Evolutionary conservation across 2,113 vertebrate species (phyloP).

Genomic region (Rhodinocichla rosea): DNA sequence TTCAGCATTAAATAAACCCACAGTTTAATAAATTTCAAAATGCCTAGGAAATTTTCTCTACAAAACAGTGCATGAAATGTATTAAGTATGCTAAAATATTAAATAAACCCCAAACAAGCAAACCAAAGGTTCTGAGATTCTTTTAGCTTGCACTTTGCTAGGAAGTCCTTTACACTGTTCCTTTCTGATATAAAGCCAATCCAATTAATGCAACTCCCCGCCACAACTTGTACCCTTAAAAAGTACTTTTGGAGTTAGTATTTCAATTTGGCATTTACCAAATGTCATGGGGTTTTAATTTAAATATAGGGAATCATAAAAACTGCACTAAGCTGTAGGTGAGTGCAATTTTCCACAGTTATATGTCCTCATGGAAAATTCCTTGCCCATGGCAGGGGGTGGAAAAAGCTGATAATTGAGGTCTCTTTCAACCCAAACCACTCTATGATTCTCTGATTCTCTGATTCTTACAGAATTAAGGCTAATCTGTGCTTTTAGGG

Average conservation of each 20-base stretch:
- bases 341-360: background rate
- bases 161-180: background rate
- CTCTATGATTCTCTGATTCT: background rate
- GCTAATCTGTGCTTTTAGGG: background rate
- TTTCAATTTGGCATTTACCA: background rate
- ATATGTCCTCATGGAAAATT: background rate
- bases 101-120: background rate
- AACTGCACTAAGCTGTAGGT: background rate
- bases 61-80: background rate
- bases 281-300: background rate
- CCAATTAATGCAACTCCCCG: background rate
- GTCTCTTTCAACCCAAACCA: background rate
- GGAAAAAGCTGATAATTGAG: background rate
- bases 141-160: background rate
- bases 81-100: background rate
- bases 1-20: background rate
- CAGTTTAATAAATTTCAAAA: background rate
- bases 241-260: background rate
- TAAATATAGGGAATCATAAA: background rate
- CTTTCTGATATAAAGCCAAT: background rate
- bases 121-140: background rate
- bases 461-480: background rate
- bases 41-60: background rate
- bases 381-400: too few species aligned
- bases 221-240: background rate